Base-by-base conservation (phyloP, 2,888 invertebrate genomes). In the Drosophila mimica region DNA sequence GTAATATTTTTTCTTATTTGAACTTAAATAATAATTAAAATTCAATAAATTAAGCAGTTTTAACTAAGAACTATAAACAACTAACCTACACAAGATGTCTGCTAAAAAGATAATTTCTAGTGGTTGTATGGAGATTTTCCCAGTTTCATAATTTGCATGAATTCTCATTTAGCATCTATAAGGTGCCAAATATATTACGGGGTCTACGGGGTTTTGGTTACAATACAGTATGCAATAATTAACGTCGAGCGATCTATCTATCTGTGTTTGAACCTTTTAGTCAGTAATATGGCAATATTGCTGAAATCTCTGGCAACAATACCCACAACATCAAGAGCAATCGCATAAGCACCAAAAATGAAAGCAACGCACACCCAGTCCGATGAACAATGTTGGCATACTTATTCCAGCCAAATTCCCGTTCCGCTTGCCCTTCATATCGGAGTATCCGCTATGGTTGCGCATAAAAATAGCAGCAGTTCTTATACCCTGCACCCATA, bases 111-210 rank as follows among this genome's bases (percentile, higher is more conserved):
- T 20, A 1, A 20, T 43, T 43, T 43, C 6, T 43, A 13, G 20
- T 43, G 11, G 11, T 43, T 67, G 74, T 54, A 64, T 76, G 63
- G 36, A 66, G 59, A 73, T 73, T 61, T 54, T 71, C 43, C 56
- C 54, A 11, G 67, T 60, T 68, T 61, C 49, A 60, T 69, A 63
- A 68, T 73, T 70, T 67, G 74, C 65, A 76, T 74, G 74, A 79
- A 76, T 79, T 80, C 76, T 80, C 78, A 77, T 77, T 76, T 71
- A 76, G 78, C 70, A 75, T 70, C 75, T 69, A 78, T 80, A 80
- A 80, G 78, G 75, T 78, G 58, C 64, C 67, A 68, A 71, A 71
- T 70, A 60, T 71, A 53, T 58, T 43, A 59, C 38, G 58, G 49
- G 43, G n/a, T 25, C 20, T 53, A 20, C 20, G 25, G 65, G 25